A percentile compares a stretch with the other conserved stretches of the same genome.
phyloP scores from a whole-genome alignment of 2,113 vertebrate genomes.

The Campylomormyrus tamandua region DNA sequence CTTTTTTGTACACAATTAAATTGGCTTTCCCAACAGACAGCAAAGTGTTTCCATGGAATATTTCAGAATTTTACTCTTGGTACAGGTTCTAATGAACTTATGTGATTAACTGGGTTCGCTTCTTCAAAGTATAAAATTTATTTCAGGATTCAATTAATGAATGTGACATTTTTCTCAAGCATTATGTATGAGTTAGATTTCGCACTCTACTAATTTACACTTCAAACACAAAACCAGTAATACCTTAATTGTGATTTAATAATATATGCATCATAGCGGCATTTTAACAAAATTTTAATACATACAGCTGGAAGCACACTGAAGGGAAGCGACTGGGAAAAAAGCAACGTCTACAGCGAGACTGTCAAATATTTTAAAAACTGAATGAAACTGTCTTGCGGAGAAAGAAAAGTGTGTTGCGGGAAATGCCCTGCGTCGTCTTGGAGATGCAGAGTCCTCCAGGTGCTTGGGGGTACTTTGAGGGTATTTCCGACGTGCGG shows the following conservation, averaged over 20 bases:
- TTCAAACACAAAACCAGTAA: constrained; percentile 1
- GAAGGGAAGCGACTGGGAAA: neutral
- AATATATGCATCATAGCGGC: neutral
- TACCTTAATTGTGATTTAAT: constrained; percentile 5
- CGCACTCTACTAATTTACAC: neutral
- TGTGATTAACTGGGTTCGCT: neutral
- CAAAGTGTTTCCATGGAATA: neutral
- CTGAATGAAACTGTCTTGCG: neutral
- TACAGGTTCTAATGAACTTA: neutral
- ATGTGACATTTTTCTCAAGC: neutral
- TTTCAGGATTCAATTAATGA: neutral
- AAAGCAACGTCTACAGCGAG: neutral
- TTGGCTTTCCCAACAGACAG: neutral
- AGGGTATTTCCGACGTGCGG: constrained; percentile 9
- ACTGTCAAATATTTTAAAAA: neutral
- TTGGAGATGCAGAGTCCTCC: neutral
- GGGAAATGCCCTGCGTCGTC: neutral
- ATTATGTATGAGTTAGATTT: neutral
- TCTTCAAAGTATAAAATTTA: neutral
- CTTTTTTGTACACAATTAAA: constrained; percentile 18
- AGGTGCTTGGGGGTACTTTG: neutral
- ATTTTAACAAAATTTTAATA: neutral
- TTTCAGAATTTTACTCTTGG: neutral
- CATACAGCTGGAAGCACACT: neutral
- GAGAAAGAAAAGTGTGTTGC: neutral